These are phyloP conservation scores for Drosophila picticornis DNA, from an alignment of 2,888 invertebrate species.

Conservation along the genomic window DNA sequence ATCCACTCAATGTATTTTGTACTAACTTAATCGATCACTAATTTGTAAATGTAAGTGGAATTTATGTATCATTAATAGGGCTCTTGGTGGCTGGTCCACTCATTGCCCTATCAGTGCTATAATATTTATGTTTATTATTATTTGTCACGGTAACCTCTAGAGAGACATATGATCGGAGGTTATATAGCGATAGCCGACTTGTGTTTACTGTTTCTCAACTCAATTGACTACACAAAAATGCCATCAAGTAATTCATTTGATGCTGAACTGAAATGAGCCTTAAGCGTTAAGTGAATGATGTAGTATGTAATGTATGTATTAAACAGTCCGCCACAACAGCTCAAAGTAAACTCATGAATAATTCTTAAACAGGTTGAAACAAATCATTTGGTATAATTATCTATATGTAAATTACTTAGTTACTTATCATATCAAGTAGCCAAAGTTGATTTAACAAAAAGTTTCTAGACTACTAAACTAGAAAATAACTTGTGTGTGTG, in stretches of 20 bases:
- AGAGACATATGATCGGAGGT: conserved; percentile 44
- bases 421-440: conserved; percentile 20
- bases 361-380: conserved; percentile 48
- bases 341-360: conserved; percentile 36
- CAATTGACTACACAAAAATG: conserved; percentile 75
- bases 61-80: conserved; percentile 18
- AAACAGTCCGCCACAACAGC: conserved; percentile 41
- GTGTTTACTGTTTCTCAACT: conserved; percentile 42
- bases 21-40: conserved; percentile 12
- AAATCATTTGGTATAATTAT: conserved; percentile 21
- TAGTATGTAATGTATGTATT: conserved; percentile 15
- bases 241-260: conserved; percentile 58
- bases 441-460: conserved; percentile 12
- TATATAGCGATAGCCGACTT: conserved; percentile 56
- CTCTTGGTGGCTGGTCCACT: conserved; percentile 41
- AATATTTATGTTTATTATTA: conserved; percentile 31
- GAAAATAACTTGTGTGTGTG: conserved; percentile 1
- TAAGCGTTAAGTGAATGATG: conserved; percentile 24
- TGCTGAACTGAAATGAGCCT: conserved; percentile 32
- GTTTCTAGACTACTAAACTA: conserved; percentile 8
- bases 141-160: conserved; percentile 33
- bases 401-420: conserved; percentile 21
- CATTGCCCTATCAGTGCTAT: conserved; percentile 34
- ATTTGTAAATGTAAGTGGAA: conserved; percentile 21
- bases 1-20: conserved; percentile 21